These are phyloP conservation scores for Loriculus beryllinus DNA, from an alignment of 2,797 vertebrate species.

Conservation along the genomic window DNA sequence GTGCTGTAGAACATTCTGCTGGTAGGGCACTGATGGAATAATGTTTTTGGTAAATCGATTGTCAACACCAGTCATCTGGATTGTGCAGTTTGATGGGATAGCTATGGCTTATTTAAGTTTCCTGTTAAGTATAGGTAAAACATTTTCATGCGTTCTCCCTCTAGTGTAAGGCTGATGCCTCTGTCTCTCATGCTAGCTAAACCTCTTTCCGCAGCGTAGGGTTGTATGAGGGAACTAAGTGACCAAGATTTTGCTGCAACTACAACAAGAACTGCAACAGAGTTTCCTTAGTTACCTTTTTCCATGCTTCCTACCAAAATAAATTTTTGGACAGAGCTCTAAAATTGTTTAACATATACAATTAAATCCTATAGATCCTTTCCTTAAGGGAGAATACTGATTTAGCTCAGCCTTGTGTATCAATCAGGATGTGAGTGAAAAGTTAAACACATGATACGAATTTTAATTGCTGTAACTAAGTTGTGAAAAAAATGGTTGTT, in stretches of 20 bases:
- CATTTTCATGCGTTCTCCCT: not conserved
- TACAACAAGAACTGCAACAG: not conserved
- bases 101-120: not conserved
- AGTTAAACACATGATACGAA: slow-evolving; percentile 34
- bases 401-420: not conserved
- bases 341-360: not conserved
- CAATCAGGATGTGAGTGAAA: not conserved
- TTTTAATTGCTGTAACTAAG: slow-evolving; percentile 39
- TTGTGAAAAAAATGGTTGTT: not conserved
- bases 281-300: not conserved
- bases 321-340: not conserved
- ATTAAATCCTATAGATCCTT: not conserved
- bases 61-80: not conserved
- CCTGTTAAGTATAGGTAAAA: not conserved
- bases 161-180: not conserved
- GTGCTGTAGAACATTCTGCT: not conserved
- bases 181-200: not conserved
- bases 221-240: not conserved
- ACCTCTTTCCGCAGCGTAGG: not conserved
- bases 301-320: not conserved
- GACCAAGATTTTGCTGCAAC: not conserved
- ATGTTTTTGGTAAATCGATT: not conserved
- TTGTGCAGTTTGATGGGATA: not conserved
- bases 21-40: not conserved
- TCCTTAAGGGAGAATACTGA: not conserved